Percentiles rank a stretch among this genome's conserved stretches.
These are phyloP conservation scores for Poecilia wingei DNA, from an alignment of 2,797 vertebrate species.

Conservation along the genomic window DNA sequence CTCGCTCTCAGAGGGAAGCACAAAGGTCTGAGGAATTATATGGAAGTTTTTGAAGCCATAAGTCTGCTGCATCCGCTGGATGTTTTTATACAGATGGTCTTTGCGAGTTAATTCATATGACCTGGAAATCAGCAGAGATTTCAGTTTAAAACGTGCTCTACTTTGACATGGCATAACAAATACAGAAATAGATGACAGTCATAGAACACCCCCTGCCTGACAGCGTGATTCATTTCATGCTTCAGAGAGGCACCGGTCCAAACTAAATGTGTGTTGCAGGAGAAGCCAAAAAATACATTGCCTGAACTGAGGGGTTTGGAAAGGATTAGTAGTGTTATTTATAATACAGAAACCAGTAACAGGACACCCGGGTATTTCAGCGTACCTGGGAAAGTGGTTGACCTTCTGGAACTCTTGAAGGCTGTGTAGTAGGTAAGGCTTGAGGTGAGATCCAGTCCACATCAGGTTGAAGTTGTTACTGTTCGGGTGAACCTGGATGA, in stretches of 20 bases:
- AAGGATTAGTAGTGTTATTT: slow-evolving; percentile 52
- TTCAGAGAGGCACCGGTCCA: slow-evolving; percentile 61
- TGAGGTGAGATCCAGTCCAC: slow-evolving; percentile 97
- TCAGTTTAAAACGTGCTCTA: slow-evolving; percentile 24
- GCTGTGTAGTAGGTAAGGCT: slow-evolving; percentile 89
- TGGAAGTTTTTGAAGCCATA: slow-evolving; percentile 94
- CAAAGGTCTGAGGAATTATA: slow-evolving; percentile 93
- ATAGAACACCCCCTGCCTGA: slow-evolving; percentile 52
- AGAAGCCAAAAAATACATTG: slow-evolving; percentile 68
- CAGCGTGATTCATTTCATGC: slow-evolving; percentile 70
- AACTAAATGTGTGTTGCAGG: slow-evolving; percentile 63
- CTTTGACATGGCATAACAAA: slow-evolving; percentile 48
- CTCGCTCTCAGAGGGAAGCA: slow-evolving; percentile 91
- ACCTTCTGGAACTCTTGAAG: slow-evolving; percentile 96
- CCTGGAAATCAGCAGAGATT: slow-evolving; percentile 77
- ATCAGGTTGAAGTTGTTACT: slow-evolving; percentile 96
- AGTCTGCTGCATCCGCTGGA: slow-evolving; percentile 94
- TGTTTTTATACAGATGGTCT: slow-evolving; percentile 95
- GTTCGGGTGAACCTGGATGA: slow-evolving; percentile 88
- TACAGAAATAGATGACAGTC: slow-evolving; percentile 47
- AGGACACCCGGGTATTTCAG: slow-evolving; percentile 17
- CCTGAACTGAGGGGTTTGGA: slow-evolving; percentile 46
- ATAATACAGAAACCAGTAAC: slow-evolving; percentile 48
- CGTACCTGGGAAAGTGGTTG: slow-evolving; percentile 96
- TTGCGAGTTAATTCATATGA: slow-evolving; percentile 97